A percentile compares a stretch with the other conserved stretches of the same genome.
Evolutionary conservation across 53 echinoderm and acorn worm species (phyloP).

Genomic region (Echinometra lucunter): DNA sequence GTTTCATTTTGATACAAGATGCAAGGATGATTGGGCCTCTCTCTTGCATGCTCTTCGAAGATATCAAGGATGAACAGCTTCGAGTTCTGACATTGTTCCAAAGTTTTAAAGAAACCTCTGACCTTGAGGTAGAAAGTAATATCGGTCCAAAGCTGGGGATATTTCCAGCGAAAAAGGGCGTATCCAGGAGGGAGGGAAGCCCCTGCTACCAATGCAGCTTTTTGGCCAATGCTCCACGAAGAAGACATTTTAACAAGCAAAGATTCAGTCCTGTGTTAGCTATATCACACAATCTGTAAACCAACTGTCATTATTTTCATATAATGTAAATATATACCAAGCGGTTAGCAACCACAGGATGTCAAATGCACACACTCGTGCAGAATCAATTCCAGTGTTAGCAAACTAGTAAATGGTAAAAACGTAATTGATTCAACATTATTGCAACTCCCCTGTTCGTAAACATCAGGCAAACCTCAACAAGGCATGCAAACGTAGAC

Average conservation of each 20-base stretch:
- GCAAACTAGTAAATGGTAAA: neutral
- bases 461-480: neutral
- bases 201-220: neutral
- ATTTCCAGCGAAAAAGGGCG: constrained; percentile 50
- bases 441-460: neutral
- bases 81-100: neutral
- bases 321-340: neutral
- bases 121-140: neutral
- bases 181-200: constrained; percentile 13
- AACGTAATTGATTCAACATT: neutral
- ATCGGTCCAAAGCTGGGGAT: constrained; percentile 20
- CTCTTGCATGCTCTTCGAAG: constrained; percentile 69
- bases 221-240: constrained; percentile 22
- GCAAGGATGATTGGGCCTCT: constrained; percentile 74
- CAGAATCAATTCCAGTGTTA: neutral
- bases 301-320: neutral
- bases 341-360: neutral
- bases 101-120: neutral
- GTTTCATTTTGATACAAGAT: constrained; percentile 72
- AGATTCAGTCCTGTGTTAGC: neutral
- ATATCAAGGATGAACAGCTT: constrained; percentile 68
- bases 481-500: neutral
- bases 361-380: neutral
- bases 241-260: neutral
- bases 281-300: neutral